Evolutionary conservation across 2,113 vertebrate species (phyloP).

Genomic region (Apistogramma diplotaenia): DNA sequence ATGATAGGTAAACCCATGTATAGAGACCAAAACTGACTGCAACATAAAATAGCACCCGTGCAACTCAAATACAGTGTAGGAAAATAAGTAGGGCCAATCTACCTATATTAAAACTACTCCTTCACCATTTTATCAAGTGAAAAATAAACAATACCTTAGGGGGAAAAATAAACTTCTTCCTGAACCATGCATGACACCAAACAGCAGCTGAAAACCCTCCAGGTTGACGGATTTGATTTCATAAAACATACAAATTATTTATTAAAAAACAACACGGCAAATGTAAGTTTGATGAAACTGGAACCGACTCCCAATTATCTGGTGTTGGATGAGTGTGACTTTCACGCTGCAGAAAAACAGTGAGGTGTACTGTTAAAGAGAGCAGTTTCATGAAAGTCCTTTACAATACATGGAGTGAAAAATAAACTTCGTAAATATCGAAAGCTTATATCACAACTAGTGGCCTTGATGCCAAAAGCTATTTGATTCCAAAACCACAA

Average conservation of each 20-base stretch:
- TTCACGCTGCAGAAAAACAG: neutral
- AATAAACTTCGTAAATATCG: neutral
- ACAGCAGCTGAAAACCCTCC: neutral
- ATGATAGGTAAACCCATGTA: constrained; percentile 7
- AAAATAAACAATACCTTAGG: neutral
- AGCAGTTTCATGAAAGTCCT: neutral
- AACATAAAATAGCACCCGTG: neutral
- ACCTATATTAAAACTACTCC: neutral
- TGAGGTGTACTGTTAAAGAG: neutral
- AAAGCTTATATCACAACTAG: neutral
- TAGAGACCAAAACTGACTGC: neutral
- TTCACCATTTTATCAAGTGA: neutral
- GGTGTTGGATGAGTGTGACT: neutral
- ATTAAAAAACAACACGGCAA: neutral
- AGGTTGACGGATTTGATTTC: neutral
- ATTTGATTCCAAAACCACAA: neutral
- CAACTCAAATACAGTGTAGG: neutral
- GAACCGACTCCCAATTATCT: neutral
- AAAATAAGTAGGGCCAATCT: neutral
- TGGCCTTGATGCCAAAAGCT: neutral
- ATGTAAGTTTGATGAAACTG: neutral
- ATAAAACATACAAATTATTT: neutral
- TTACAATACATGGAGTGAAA: neutral
- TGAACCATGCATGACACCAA: neutral
- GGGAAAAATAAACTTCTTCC: neutral